Base-by-base conservation (phyloP, 2,113 vertebrate species). In the Pseudopipra pipra region DNA sequence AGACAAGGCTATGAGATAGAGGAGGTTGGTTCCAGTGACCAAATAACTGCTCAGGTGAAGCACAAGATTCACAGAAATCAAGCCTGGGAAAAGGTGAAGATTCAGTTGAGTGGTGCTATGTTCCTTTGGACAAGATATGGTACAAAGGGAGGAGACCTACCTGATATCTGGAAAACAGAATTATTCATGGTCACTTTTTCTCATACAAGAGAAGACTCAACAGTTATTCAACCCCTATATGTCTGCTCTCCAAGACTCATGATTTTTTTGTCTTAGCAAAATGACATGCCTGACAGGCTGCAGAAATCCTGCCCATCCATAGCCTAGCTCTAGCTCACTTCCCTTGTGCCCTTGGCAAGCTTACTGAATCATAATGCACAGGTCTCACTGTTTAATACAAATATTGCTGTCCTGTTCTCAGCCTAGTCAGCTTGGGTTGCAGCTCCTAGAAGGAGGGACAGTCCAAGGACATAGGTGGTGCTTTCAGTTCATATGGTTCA, bases 41-140 rank as follows among this genome's bases (percentile, higher is more conserved):
- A 86, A 86, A 67, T 49, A 86, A 65, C 28, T 31, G 30, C 1
- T 1, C 1, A 2, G 12, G 2, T 49, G n/a, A 85, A 75, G 71
- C 17, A 63, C 17, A 81, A 31, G 3, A 21, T 55, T 70, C 39
- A 27, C 77, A 85, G 78, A 82, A 82, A 49, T 23, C 33, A 66
- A 54, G 10, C 11, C n/a, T 14, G 58, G 46, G 37, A 58, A 63
- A 87, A 82, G 10, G 21, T n/a, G 74, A 95, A 70, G 62, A 22
- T 46, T 63, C 21, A 28, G 12, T 2, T 87, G 41, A 62, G 18
- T 14, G 20, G 35, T 41, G 9, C 18, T 63, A 11, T 0, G 0
- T 10, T 63, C 28, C 28, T 92, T 89, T 49, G 17, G 68, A 87
- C 58, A 78, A 59, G 52, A 46, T 9, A 4, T 8, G 6, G 43